phyloP scores from a whole-genome alignment of 2,113 vertebrate genomes.

The Brachypteracias leptosomus region DNA sequence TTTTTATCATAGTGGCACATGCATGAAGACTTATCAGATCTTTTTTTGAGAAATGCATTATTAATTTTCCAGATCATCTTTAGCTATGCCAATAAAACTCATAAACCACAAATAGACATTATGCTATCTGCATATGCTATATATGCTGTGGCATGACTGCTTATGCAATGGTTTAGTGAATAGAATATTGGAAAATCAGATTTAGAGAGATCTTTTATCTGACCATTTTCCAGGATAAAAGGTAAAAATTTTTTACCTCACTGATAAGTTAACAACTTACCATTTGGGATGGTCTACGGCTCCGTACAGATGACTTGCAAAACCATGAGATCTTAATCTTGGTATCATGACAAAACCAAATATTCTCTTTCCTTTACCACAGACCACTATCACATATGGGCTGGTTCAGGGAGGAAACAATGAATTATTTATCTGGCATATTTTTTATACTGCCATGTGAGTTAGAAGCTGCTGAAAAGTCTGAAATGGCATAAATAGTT shows the following conservation, averaged over 20 bases:
- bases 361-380: background rate
- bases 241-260: background rate
- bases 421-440: constrained; percentile 16
- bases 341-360: background rate
- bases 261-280: background rate
- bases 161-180: background rate
- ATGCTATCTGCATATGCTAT: background rate
- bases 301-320: background rate
- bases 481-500: background rate
- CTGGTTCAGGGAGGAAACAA: background rate
- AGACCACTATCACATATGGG: background rate
- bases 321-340: background rate
- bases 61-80: background rate
- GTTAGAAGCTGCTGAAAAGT: background rate
- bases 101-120: background rate
- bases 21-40: background rate
- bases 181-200: background rate
- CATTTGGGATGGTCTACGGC: background rate
- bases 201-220: background rate
- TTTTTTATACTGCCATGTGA: background rate
- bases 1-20: background rate
- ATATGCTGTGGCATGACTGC: background rate
- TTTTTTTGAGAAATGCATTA: background rate
- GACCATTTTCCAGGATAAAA: background rate
- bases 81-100: background rate